Percentiles rank a stretch among this genome's conserved stretches.
Conservation (phyloP, 2,888 invertebrate genomes). For the Trachelus tabidus region DNA sequence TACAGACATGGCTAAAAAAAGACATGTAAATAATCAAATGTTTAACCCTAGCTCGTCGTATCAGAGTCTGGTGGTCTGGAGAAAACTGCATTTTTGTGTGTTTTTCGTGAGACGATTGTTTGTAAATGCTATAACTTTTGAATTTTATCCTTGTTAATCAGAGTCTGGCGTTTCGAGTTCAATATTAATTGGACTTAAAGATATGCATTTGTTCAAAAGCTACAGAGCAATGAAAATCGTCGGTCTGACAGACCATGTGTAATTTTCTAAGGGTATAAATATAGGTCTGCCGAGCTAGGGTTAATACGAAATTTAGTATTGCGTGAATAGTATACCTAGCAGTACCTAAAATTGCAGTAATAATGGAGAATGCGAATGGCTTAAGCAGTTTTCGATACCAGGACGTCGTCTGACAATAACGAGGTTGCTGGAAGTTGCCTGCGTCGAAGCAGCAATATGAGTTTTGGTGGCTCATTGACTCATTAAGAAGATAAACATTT, state of each 20-base stretch:
- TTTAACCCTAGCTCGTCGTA: neutral
- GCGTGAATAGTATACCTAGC: constrained; percentile 8
- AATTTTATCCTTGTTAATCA: too few relatives aligned
- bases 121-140: too few relatives aligned
- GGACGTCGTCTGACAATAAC: constrained; percentile 30
- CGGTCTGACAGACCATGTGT: too few relatives aligned
- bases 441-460: constrained; percentile 45
- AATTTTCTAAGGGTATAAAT: too few relatives aligned
- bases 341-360: constrained; percentile 55
- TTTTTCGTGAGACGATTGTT: too few relatives aligned
- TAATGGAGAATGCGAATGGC: constrained; percentile 50
- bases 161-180: too few relatives aligned
- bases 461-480: constrained; percentile 50
- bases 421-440: constrained; percentile 42
- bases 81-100: too few relatives aligned
- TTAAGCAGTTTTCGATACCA: constrained; percentile 51
- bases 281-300: too few relatives aligned
- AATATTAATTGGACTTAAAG: too few relatives aligned
- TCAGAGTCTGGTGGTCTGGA: too few relatives aligned
- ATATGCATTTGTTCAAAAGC: too few relatives aligned
- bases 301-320: neutral
- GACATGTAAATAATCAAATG: neutral
- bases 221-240: too few relatives aligned
- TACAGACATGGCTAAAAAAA: constrained; percentile 54
- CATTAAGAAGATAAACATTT: constrained; percentile 8